A percentile compares a stretch with the other conserved stretches of the same genome.
These are phyloP conservation scores for Hipposideros armiger DNA, from an alignment of 2,113 vertebrate species.

Conservation along the genomic window DNA sequence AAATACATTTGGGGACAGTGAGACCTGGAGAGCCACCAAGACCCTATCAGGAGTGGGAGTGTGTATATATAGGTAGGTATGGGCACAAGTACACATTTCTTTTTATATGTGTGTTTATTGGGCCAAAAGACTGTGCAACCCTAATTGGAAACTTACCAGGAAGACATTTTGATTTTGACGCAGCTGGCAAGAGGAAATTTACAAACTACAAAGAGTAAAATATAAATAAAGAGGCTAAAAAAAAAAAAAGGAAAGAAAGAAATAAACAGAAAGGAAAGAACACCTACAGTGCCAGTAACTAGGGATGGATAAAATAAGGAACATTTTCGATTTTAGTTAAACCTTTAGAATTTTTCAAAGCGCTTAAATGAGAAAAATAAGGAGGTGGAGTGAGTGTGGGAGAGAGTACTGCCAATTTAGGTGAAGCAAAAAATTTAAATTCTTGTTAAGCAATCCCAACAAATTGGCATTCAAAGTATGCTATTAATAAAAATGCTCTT, in stretches of 20 bases:
- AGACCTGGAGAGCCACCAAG: slow-evolving; percentile 35
- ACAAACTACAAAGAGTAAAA: slow-evolving; percentile 66
- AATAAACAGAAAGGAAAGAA: slow-evolving; percentile 29
- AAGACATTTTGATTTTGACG: slow-evolving; percentile 23
- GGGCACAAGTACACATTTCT: fast-evolving
- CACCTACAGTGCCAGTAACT: slow-evolving; percentile 27
- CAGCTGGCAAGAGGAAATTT: slow-evolving; percentile 55
- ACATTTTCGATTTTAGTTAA: slow-evolving; percentile 61
- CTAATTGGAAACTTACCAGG: neutral
- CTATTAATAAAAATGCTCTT: slow-evolving; percentile 51
- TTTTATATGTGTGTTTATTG: neutral
- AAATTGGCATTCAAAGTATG: neutral
- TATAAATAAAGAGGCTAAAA: slow-evolving; percentile 67
- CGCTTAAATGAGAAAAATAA: slow-evolving; percentile 44
- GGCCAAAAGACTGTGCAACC: neutral
- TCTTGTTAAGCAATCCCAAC: neutral
- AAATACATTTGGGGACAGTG: neutral
- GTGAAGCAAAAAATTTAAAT: slow-evolving; percentile 51
- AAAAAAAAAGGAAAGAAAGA: neutral
- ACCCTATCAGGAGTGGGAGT: neutral
- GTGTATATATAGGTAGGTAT: fast-evolving
- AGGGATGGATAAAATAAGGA: slow-evolving; percentile 55
- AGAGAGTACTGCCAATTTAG: neutral
- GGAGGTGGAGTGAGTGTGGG: slow-evolving; percentile 51
- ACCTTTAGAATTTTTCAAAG: slow-evolving; percentile 59